Conservation (phyloP, 2,797 vertebrate genomes). For the Thripadectes ignobilis region DNA sequence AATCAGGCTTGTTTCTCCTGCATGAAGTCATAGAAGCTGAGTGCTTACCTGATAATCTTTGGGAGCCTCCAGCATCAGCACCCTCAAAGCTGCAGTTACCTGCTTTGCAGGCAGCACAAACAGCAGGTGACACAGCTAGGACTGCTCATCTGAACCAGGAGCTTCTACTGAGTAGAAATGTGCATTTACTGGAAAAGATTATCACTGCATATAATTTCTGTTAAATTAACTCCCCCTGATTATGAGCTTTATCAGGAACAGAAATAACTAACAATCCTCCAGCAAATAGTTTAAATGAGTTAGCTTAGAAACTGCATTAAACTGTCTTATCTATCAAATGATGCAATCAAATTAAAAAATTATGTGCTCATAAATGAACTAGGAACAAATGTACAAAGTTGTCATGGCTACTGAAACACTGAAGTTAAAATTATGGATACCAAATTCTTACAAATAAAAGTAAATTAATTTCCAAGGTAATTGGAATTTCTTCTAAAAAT, state of each 20-base stretch:
- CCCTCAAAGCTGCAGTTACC: background rate
- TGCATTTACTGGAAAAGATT: background rate
- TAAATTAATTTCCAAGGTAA: conserved; percentile 56
- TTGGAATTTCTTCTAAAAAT: conserved; percentile 40
- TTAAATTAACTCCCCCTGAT: conserved; percentile 30
- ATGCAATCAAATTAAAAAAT: conserved; percentile 64
- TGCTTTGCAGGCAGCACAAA: background rate
- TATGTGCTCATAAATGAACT: conserved; percentile 33
- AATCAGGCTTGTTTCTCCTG: background rate
- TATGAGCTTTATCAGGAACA: conserved; percentile 37
- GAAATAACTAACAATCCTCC: conserved; percentile 34
- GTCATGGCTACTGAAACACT: conserved; percentile 41
- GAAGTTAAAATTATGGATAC: conserved; percentile 38
- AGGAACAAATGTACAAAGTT: conserved; percentile 37
- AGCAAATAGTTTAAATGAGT: conserved; percentile 53
- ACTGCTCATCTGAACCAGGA: background rate
- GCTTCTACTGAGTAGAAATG: background rate
- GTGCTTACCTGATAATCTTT: background rate
- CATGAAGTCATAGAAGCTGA: background rate
- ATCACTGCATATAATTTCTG: conserved; percentile 20
- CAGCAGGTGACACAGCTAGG: background rate
- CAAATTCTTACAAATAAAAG: conserved; percentile 50
- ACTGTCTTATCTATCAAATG: conserved; percentile 31
- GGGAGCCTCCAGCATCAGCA: background rate
- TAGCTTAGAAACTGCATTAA: conserved; percentile 49